A percentile compares a stretch with the other conserved stretches of the same genome.
phyloP scores from a whole-genome alignment of 2,797 vertebrate genomes.

The Glossophaga mutica region DNA sequence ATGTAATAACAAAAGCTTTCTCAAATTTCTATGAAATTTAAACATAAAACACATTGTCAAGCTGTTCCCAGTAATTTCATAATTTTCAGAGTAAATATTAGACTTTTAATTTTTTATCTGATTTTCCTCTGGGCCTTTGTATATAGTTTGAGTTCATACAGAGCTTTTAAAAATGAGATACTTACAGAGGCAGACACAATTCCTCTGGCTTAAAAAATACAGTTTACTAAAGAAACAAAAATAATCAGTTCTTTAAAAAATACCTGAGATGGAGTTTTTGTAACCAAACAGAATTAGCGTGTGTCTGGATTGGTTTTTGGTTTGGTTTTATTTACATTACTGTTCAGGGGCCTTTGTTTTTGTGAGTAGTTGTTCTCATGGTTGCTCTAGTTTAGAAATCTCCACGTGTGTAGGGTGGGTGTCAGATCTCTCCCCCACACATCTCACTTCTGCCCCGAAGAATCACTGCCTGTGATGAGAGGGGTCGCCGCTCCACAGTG shows the following conservation, averaged over 20 bases:
- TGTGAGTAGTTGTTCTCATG: background rate
- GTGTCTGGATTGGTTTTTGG: background rate
- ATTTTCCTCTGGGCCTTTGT: constrained; percentile 10
- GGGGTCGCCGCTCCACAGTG: background rate
- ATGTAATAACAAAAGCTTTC: constrained; percentile 5
- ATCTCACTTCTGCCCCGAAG: background rate
- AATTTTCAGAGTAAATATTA: constrained; percentile 24
- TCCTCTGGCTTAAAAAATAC: background rate
- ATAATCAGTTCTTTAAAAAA: background rate
- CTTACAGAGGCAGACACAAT: background rate
- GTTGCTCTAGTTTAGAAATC: constrained; percentile 10
- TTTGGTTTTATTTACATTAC: constrained; percentile 7
- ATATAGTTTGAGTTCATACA: background rate
- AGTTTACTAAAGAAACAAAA: constrained; percentile 21
- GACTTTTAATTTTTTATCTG: background rate
- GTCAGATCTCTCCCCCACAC: background rate
- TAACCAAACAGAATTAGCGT: background rate
- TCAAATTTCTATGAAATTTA: constrained; percentile 9
- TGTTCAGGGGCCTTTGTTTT: background rate
- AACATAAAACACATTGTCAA: background rate
- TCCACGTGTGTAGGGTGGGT: background rate
- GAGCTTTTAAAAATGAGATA: constrained; percentile 34
- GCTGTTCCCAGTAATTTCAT: background rate
- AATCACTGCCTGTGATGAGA: background rate
- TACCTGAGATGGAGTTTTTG: background rate